Percentiles rank a stretch among this genome's conserved stretches.
Evolutionary conservation across 2,888 invertebrate genomes (phyloP).

Genomic region (Rapana venosa): DNA sequence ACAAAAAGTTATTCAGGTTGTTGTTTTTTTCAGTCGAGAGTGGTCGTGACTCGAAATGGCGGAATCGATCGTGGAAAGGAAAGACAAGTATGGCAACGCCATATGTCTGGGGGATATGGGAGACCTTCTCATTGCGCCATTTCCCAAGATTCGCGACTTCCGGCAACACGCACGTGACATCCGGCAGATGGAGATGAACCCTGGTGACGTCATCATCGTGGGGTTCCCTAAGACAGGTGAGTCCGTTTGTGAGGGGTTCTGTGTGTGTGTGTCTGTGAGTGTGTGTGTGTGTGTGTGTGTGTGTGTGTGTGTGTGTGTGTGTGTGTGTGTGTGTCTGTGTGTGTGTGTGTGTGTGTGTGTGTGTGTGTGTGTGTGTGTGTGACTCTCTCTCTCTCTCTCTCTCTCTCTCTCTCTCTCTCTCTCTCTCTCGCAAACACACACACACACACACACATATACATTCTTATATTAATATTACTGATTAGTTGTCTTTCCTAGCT

Average conservation of each 20-base stretch:
- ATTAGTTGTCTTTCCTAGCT: too few relatives aligned
- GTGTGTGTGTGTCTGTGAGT: background rate
- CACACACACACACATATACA: background rate
- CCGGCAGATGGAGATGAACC: slow-evolving; percentile 28
- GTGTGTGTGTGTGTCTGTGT: background rate
- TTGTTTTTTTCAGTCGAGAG: too few relatives aligned
- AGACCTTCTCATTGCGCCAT: slow-evolving; percentile 1
- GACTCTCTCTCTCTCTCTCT: background rate
- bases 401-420: background rate
- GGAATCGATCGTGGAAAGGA: background rate
- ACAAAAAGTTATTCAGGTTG: too few relatives aligned
- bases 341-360: background rate
- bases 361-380: background rate
- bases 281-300: background rate
- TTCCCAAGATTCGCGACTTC: slow-evolving; percentile 14
- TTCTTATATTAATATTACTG: too few relatives aligned
- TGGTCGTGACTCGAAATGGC: too few relatives aligned
- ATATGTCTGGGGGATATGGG: background rate
- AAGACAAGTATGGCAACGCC: slow-evolving; percentile 23
- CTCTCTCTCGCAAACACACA: background rate
- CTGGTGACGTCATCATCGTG: slow-evolving; percentile 38
- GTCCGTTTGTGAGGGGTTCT: background rate
- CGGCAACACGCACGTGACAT: slow-evolving; percentile 31
- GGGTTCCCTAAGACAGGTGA: slow-evolving; percentile 43
- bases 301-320: background rate